Percentiles rank a stretch among this genome's conserved stretches.
These are phyloP conservation scores for Salvelinus namaycush DNA, from an alignment of 2,113 vertebrate genomes.

Conservation along the genomic window DNA sequence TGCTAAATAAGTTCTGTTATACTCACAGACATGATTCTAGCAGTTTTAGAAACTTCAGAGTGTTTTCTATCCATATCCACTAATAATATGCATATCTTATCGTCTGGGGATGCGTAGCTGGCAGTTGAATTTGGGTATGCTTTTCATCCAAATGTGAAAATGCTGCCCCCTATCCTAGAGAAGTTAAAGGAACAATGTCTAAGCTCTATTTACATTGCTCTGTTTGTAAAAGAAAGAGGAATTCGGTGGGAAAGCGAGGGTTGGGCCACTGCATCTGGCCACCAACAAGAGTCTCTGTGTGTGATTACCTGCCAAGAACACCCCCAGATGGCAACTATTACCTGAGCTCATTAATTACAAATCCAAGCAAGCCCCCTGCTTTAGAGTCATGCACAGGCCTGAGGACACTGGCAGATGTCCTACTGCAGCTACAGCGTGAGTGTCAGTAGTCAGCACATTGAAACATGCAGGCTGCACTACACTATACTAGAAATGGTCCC, in stretches of 20 bases:
- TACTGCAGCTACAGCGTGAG: not conserved
- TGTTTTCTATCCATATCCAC: no score
- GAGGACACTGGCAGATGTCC: slow-evolving; percentile 24
- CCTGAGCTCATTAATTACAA: slow-evolving; percentile 59
- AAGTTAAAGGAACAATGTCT: slow-evolving; percentile 43
- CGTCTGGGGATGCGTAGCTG: no score
- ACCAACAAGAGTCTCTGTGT: slow-evolving; percentile 24
- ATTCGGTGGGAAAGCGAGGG: slow-evolving; percentile 47
- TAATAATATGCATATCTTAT: no score
- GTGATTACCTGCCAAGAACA: slow-evolving; percentile 57
- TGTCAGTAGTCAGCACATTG: not conserved
- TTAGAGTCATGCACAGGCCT: slow-evolving; percentile 27
- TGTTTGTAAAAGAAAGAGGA: slow-evolving; percentile 63
- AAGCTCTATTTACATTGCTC: slow-evolving; percentile 51
- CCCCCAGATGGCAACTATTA: slow-evolving; percentile 55
- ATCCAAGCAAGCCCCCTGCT: slow-evolving; percentile 34
- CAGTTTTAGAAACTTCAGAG: no score
- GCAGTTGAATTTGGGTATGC: no score
- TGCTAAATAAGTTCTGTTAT: no score
- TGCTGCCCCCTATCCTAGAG: no score
- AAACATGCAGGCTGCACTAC: no score
- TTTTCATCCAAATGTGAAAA: no score
- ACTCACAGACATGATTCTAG: no score
- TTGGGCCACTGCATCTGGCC: slow-evolving; percentile 36
- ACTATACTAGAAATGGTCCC: no score